Evolutionary conservation across 2,888 invertebrate genomes (phyloP).

Genomic region (Nephrocerus scutellatus): DNA sequence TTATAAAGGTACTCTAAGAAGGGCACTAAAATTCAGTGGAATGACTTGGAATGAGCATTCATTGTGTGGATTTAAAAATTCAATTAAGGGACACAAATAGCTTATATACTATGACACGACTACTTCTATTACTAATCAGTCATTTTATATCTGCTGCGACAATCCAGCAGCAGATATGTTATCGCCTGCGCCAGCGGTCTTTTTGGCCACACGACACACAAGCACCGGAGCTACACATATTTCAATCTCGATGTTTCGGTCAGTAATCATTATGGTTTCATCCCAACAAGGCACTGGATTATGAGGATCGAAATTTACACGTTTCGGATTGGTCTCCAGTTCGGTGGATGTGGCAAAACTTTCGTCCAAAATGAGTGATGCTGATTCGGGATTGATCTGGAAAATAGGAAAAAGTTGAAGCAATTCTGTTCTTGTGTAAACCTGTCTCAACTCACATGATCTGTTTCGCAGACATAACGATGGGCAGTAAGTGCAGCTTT

Average conservation of each 20-base stretch:
- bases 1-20: too few relatives aligned
- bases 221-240: constrained; percentile 79
- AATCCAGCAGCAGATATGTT: constrained; percentile 86
- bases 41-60: too few relatives aligned
- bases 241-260: constrained; percentile 43
- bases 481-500: constrained; percentile 77
- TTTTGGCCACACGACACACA: constrained; percentile 71
- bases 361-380: constrained; percentile 66
- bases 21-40: too few relatives aligned
- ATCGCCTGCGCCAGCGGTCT: constrained; percentile 82
- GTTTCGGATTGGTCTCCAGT: constrained; percentile 39
- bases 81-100: too few relatives aligned
- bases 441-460: constrained; percentile 40
- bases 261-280: constrained; percentile 50
- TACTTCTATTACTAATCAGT: too few relatives aligned
- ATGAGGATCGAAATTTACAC: constrained; percentile 60
- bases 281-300: constrained; percentile 79
- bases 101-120: too few relatives aligned
- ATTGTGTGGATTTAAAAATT: too few relatives aligned
- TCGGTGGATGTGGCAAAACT: constrained; percentile 69
- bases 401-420: too few relatives aligned
- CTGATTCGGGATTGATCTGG: constrained; percentile 45
- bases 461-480: constrained; percentile 70
- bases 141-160: constrained; percentile 56
- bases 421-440: too few relatives aligned